Evolutionary conservation across 2,797 vertebrate genomes (phyloP), one percentile per base, ranked within the genome.

Genomic region (Rhodeus uyekii): DNA sequence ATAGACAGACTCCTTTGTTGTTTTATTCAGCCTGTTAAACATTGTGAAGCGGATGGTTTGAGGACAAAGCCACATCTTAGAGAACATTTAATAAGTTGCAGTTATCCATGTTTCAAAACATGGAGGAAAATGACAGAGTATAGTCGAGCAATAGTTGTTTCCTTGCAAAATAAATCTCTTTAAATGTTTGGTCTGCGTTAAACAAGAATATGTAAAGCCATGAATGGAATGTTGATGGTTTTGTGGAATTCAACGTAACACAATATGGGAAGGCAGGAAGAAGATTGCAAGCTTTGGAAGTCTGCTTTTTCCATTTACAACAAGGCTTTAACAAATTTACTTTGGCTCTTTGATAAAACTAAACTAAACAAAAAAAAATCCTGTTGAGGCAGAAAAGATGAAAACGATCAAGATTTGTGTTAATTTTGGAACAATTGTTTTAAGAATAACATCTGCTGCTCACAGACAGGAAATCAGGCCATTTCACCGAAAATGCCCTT

Each of bases 351-450:
- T 80, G 24, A 84, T 77, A 53, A 14, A 85, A 63, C 24, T 60
- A 42, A 75, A 80, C 2, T n/a, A n/a, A n/a, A n/a, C n/a, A n/a
- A n/a, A 18, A 80, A 69, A 69, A 74, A 61, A 78, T 63, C 4
- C 69, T 39, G 42, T 8, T 32, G 65, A 50, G 29, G 69, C 32
- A 75, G 44, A 76, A 34, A 22, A 75, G 55, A 72, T 65, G 24
- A 83, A 83, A 85, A 32, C n/a, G 1, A 76, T 39, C 65, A 32
- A 79, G 78, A 77, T 81, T 42, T 64, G 58, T 79, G 71, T 76
- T 68, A 69, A 76, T 63, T 44, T 38, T 67, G 39, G 8, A 38
- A 60, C 48, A 80, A 71, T 22, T 4, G 8, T 58, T 72, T 78
- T 10, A 72, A 72, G 68, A 79, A 80, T 77, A 80, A 77, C 65